phyloP scores from a whole-genome alignment of 2,888 invertebrate genomes.

The Myathropa florea region DNA sequence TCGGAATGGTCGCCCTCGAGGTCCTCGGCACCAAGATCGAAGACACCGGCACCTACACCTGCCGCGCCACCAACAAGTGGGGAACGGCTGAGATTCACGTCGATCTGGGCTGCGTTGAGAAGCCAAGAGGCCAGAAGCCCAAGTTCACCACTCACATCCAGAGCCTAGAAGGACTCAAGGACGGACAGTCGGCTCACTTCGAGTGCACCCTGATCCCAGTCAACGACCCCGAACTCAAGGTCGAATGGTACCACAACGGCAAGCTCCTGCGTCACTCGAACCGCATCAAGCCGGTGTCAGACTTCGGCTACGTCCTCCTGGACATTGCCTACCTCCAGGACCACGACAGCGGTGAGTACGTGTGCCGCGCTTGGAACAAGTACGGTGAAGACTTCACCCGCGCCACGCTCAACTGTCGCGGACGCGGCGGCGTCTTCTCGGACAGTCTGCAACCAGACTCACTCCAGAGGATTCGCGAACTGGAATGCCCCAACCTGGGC shows the following conservation, averaged over 20 bases:
- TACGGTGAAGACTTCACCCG: constrained; percentile 94
- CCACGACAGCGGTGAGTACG: constrained; percentile 96
- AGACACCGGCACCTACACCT: constrained; percentile 94
- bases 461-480: constrained; percentile 91
- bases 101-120: constrained; percentile 90
- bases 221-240: constrained; percentile 95
- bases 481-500: constrained; percentile 86
- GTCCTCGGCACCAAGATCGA: constrained; percentile 95
- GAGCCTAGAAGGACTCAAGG: constrained; percentile 91
- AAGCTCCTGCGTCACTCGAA: constrained; percentile 93
- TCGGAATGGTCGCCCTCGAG: constrained; percentile 98
- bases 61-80: constrained; percentile 94
- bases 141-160: constrained; percentile 94
- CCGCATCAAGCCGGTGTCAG: constrained; percentile 95
- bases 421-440: constrained; percentile 91
- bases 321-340: constrained; percentile 97
- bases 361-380: constrained; percentile 95
- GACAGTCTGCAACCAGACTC: constrained; percentile 96
- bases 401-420: constrained; percentile 91
- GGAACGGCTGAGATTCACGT: constrained; percentile 93
- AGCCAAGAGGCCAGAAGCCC: constrained; percentile 92
- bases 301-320: constrained; percentile 96
- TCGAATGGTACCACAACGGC: constrained; percentile 98
- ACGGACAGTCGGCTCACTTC: constrained; percentile 96
- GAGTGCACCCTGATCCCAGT: constrained; percentile 97